A percentile compares a stretch with the other conserved stretches of the same genome.
phyloP scores from a whole-genome alignment of 2,797 vertebrate species.

The Coregonus sp. region DNA sequence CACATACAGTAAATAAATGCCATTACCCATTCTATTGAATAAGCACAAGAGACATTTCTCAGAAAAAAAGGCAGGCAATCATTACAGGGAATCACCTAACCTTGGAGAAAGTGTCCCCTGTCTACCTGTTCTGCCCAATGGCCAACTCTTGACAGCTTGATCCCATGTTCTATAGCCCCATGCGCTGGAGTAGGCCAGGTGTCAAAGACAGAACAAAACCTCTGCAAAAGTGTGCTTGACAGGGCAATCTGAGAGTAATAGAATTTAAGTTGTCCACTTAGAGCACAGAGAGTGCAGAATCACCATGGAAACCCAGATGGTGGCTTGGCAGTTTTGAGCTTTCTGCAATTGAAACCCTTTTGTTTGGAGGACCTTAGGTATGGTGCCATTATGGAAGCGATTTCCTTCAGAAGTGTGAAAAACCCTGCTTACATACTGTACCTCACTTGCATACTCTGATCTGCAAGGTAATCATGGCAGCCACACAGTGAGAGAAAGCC shows the following conservation, averaged over 20 bases:
- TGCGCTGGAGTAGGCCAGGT: constrained; percentile 40
- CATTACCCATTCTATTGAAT: constrained; percentile 4
- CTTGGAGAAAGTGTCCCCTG: constrained; percentile 14
- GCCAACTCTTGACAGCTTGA: constrained; percentile 9
- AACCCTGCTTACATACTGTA: constrained; percentile 25
- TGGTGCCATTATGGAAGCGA: constrained; percentile 12
- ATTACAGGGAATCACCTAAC: constrained; percentile 17
- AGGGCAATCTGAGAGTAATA: constrained; percentile 50
- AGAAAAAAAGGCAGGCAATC: no score
- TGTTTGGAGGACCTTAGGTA: constrained; percentile 26
- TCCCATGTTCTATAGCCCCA: constrained; percentile 17
- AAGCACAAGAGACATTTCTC: constrained; percentile 23
- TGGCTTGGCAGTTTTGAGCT: constrained; percentile 54
- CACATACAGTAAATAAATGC: background rate
- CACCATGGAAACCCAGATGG: constrained; percentile 64
- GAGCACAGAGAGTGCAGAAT: constrained; percentile 43
- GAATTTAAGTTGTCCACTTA: constrained; percentile 55
- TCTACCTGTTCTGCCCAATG: constrained; percentile 23
- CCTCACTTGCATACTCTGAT: constrained; percentile 38
- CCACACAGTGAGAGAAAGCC: constrained; percentile 41
- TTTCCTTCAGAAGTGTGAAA: constrained; percentile 36
- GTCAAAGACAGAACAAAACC: constrained; percentile 42
- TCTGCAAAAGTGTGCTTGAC: constrained; percentile 49
- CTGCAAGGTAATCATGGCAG: constrained; percentile 60
- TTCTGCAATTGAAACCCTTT: constrained; percentile 54